Percentiles rank a stretch among this genome's conserved stretches.
These are phyloP conservation scores for Neodiprion virginianus DNA, from an alignment of 1,140 invertebrate genomes.

Conservation along the genomic window DNA sequence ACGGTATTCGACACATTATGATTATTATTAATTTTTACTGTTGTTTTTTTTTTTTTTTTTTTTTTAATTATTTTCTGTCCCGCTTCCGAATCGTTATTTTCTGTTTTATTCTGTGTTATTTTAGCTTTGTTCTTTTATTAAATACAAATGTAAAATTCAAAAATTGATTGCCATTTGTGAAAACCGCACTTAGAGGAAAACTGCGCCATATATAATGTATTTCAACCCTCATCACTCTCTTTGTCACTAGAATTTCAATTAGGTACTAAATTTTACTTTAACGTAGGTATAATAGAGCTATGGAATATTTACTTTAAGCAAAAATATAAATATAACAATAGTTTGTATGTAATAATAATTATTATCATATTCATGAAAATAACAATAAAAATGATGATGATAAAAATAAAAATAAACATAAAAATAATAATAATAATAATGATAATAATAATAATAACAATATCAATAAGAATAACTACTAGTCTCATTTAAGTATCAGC, in stretches of 20 bases:
- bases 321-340: slow-evolving; percentile 63
- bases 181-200: not conserved
- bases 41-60: not conserved
- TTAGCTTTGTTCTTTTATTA: not conserved
- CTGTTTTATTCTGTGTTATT: too few species aligned
- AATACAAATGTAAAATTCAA: slow-evolving; percentile 37
- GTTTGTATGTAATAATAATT: slow-evolving; percentile 55
- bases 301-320: slow-evolving; percentile 56
- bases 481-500: slow-evolving; percentile 48
- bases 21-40: not conserved
- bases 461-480: slow-evolving; percentile 36
- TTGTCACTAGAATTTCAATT: not conserved
- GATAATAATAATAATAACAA: slow-evolving; percentile 48
- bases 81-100: too few species aligned
- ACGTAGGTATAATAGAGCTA: slow-evolving; percentile 46
- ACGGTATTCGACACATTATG: not conserved
- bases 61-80: not conserved
- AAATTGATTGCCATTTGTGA: slow-evolving; percentile 39
- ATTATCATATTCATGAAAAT: slow-evolving; percentile 31
- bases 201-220: not conserved
- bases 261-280: not conserved
- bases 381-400: slow-evolving; percentile 50
- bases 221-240: not conserved
- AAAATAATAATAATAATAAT: slow-evolving; percentile 44
- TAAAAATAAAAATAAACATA: slow-evolving; percentile 33